A percentile compares a stretch with the other conserved stretches of the same genome.
Evolutionary conservation across 1,140 invertebrate species (phyloP).

Genomic region (Nebria ingens): DNA sequence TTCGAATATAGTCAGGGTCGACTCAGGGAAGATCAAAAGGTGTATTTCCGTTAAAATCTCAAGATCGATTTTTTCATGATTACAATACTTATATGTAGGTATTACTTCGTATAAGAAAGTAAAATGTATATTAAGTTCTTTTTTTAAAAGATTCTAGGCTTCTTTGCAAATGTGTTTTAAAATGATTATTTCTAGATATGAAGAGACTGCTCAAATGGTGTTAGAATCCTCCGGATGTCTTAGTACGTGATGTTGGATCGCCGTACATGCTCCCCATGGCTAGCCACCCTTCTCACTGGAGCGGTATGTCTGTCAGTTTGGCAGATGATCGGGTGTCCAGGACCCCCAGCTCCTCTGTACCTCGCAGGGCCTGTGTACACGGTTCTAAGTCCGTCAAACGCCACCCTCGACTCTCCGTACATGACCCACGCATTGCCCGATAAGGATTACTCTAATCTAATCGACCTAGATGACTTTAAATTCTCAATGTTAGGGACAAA

Average conservation of each 20-base stretch:
- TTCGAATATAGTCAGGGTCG: no score
- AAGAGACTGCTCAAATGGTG: no score
- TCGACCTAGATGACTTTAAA: conserved; percentile 25
- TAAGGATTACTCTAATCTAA: conserved; percentile 26
- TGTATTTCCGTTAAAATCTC: no score
- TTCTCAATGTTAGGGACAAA: conserved; percentile 23
- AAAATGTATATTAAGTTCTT: no score
- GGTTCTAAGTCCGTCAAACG: neutral
- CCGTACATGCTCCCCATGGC: neutral
- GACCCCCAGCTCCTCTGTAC: neutral
- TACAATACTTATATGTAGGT: no score
- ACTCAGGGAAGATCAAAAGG: no score
- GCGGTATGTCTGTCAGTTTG: conserved; percentile 10
- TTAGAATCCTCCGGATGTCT: no score
- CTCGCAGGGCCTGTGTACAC: neutral
- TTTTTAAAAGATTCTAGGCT: no score
- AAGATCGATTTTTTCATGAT: no score
- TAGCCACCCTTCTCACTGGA: neutral
- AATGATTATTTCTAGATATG: no score
- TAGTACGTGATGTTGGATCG: neutral
- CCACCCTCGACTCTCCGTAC: conserved; percentile 8
- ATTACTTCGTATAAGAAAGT: no score
- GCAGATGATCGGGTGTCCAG: conserved; percentile 11
- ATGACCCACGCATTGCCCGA: conserved; percentile 16
- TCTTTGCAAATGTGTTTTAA: no score